Evolutionary conservation across 2,888 invertebrate species (phyloP), one percentile per base, ranked within the genome.

Genomic region (Aspidiotus destructor): DNA sequence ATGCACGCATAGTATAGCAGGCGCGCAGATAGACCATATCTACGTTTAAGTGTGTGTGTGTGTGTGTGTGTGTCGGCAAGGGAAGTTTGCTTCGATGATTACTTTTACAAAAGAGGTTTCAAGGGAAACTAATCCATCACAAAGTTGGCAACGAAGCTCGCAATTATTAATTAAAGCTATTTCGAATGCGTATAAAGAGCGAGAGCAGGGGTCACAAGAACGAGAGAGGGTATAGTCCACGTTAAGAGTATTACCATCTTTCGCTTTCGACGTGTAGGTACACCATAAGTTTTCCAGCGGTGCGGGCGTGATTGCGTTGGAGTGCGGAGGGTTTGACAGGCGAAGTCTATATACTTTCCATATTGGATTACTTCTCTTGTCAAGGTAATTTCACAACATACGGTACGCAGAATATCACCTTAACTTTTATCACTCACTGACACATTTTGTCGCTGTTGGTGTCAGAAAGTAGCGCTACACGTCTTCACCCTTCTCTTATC

Each of bases 91-190:
- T 65, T 65, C 65, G 57, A 65, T 65, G 65, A 65, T 65, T 65
- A 65, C 65, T 65, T 65, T 65, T 55, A 65, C 65, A 54, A 65
- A 65, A 57, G 65, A 65, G 65, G 65, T 65, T 65, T 65, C 65
- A 55, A 65, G 65, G 65, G 65, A 65, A 65, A 65, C 65, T 65
- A 65, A 65, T 65, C 65, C 65, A 65, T 65, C 65, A 65, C 65
- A 65, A 65, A 65, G 65, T 65, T 65, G 65, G 65, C 65, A 65
- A 57, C 65, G 65, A 65, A 65, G 65, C 65, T 65, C 57, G 65
- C 65, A 65, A 65, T 65, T 65, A 65, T 65, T 65, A 65, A 65
- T 65, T 65, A 65, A 65, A 53, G 65, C 65, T 65, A 65, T 65
- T 65, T 41, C 55, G 57, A 55, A 57, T 55, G 41, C 42, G 65